phyloP scores from a whole-genome alignment of 2,797 vertebrate species.

The Peromyscus melanophrys region DNA sequence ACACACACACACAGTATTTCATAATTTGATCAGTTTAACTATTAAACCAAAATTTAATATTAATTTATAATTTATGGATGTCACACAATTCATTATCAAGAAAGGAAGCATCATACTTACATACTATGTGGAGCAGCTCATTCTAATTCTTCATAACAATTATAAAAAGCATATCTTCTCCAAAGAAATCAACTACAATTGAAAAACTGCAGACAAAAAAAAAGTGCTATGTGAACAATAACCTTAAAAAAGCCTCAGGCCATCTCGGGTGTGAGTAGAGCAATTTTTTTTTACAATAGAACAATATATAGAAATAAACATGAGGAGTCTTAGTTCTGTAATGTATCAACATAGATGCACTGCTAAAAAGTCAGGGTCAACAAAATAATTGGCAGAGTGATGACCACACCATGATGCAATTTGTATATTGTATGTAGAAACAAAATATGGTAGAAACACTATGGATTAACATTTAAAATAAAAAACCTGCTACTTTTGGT shows the following conservation, averaged over 20 bases:
- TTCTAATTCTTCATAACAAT: not conserved
- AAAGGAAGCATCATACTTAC: not conserved
- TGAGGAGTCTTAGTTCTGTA: not conserved
- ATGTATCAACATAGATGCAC: not conserved
- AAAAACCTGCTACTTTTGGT: not conserved
- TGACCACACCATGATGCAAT: not conserved
- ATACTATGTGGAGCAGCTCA: not conserved
- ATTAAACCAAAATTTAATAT: not conserved
- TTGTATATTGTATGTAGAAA: not conserved
- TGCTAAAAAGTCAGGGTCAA: not conserved
- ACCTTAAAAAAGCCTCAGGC: not conserved
- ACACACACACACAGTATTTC: not conserved
- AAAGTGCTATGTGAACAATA: not conserved
- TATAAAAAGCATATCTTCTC: not conserved
- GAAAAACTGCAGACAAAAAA: not conserved
- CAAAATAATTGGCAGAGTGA: not conserved
- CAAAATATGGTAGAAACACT: no score
- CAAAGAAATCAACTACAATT: not conserved
- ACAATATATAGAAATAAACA: no score
- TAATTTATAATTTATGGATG: not conserved
- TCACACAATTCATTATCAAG: not conserved
- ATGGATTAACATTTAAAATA: not conserved
- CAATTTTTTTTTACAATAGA: not conserved
- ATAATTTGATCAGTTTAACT: not conserved
- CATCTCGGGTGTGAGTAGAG: not conserved